Evolutionary conservation across 2,888 invertebrate genomes (phyloP), one percentile per base, ranked within the genome.

Genomic region (Pycnomerus fuliginosus): DNA sequence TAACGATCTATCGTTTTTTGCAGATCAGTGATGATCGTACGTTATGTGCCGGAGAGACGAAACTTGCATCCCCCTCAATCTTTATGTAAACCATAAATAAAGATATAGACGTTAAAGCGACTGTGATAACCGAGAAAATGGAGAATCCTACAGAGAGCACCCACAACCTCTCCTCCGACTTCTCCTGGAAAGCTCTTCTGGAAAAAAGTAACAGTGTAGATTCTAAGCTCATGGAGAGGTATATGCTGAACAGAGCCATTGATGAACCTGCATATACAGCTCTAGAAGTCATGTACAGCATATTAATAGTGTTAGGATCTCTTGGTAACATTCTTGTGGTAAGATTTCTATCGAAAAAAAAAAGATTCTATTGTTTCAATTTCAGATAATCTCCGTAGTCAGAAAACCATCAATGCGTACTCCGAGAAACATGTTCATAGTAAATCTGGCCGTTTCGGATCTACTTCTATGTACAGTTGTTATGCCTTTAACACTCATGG

Each of bases 391-490:
- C 2, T 77, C 81, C 67, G 90, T 95, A 35, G 80, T 88, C 8
- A 77, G 90, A 47, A 94, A 93, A 67, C 85, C 90, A 11, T 80
- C 85, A 38, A 95, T 95, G 94, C 76, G 93, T 24, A 94, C 92
- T 8, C 90, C 92, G 0, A 73, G 94, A n/a, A 91, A 95, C 74
- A 87, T 94, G 74, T 92, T 94, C 73, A 94, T 95, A 60, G 83
- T 90, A 34, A 95, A 95, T 74, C 74, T 95, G 61, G 94, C 94
- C 2, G 80, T 88, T 14, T 85, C 85, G 41, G 93, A 94, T 73
- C 78, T 91, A 23, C 77, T 91, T 13, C 78, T 95, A 27, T 94
- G 94, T 70, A 80, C 91, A 47, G 85, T 95, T 7, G 93, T 92
- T 2, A 93, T 92, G 74, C 94, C 94, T 1, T 78, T 93, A 37